A percentile compares a stretch with the other conserved stretches of the same genome.
Evolutionary conservation across 2,113 vertebrate species (phyloP).

Genomic region (Spermophilus dauricus): DNA sequence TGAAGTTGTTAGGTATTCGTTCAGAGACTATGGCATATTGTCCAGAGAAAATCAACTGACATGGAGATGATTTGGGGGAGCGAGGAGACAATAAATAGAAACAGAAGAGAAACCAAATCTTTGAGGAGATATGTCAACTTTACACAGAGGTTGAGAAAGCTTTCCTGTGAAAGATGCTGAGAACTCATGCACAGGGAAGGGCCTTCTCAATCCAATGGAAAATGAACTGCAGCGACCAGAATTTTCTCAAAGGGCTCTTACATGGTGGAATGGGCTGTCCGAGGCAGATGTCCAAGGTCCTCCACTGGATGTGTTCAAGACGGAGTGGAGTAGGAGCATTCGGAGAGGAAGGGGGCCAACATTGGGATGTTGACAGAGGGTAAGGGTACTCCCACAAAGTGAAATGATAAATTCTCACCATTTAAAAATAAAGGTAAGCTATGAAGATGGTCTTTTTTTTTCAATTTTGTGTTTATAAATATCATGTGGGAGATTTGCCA

Average conservation of each 20-base stretch:
- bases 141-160: neutral
- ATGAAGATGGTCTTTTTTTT: neutral
- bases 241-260: neutral
- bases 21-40: neutral
- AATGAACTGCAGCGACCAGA: neutral
- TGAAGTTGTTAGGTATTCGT: neutral
- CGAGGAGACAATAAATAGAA: neutral
- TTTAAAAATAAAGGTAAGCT: neutral
- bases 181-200: neutral
- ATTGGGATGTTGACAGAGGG: neutral
- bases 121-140: neutral
- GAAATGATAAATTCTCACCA: neutral
- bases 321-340: neutral
- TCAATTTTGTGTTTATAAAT: neutral
- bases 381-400: neutral
- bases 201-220: neutral
- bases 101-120: neutral
- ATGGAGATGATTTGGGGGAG: neutral
- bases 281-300: neutral
- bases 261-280: rapidly evolving
- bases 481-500: neutral
- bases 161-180: neutral
- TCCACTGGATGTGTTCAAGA: neutral
- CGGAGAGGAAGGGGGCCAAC: neutral
- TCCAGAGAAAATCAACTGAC: neutral